Evolutionary conservation across 23 tunicate genomes (phyloP).

Genomic region (Trididemnum nubilum): DNA sequence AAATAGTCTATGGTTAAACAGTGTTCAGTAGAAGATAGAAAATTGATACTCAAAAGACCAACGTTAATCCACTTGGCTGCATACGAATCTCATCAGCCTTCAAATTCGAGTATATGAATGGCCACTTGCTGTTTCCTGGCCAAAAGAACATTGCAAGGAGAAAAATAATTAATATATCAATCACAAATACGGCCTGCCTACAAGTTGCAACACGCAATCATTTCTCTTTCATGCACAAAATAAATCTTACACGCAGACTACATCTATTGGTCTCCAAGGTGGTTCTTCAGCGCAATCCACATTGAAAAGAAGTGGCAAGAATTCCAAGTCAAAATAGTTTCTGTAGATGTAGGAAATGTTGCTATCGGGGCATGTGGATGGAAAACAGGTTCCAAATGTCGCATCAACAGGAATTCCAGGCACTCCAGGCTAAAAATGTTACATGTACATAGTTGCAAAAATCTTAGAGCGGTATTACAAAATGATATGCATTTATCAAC

Average conservation of each 20-base stretch:
- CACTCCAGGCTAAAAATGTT: neutral
- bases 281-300: neutral
- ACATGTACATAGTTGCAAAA: too few species aligned
- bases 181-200: neutral
- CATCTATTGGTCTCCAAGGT: neutral
- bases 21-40: too few species aligned
- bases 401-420: constrained; percentile 49
- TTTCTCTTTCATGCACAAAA: neutral
- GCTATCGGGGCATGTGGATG: constrained; percentile 35
- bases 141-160: neutral
- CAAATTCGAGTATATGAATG: too few species aligned
- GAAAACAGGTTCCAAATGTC: constrained; percentile 52
- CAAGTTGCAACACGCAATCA: neutral
- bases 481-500: too few species aligned
- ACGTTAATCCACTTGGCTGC: too few species aligned
- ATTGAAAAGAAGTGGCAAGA: neutral
- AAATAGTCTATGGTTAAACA: too few species aligned
- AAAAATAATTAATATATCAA: neutral
- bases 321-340: neutral
- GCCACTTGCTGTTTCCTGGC: too few species aligned
- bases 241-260: constrained; percentile 1
- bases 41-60: too few species aligned
- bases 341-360: neutral
- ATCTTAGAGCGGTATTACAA: too few species aligned
- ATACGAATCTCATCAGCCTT: too few species aligned